Evolutionary conservation across 64 coral and sea anemone genomes (phyloP).

Genomic region (Anthopleura sola): DNA sequence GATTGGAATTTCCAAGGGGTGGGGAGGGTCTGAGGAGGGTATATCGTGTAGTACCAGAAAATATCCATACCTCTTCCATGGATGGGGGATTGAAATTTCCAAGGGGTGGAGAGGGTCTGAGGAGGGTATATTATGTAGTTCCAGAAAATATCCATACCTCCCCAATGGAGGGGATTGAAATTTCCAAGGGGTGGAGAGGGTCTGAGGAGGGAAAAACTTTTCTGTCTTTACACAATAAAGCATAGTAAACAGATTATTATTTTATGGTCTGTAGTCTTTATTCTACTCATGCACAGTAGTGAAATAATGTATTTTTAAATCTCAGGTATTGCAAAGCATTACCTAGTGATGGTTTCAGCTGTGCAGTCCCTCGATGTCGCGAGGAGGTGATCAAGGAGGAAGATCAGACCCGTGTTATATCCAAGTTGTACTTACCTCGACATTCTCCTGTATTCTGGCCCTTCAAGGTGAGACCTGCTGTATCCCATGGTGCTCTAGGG

Average conservation of each 20-base stretch:
- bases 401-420: constrained; percentile 1
- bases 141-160: too few species aligned
- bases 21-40: too few species aligned
- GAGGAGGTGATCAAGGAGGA: background rate
- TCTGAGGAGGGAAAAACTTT: too few species aligned
- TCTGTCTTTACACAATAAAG: too few species aligned
- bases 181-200: background rate
- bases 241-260: too few species aligned
- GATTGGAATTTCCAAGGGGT: too few species aligned
- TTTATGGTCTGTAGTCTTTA: too few species aligned
- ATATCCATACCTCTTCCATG: too few species aligned
- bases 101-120: too few species aligned
- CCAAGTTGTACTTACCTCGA: constrained; percentile 28
- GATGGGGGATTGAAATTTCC: too few species aligned
- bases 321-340: constrained; percentile 44
- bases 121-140: too few species aligned
- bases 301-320: background rate
- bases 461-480: constrained; percentile 9
- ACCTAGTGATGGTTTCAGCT: constrained; percentile 28
- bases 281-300: background rate
- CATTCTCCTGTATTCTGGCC: constrained; percentile 55
- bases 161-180: background rate
- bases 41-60: too few species aligned
- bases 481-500: background rate
- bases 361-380: constrained; percentile 1